These are phyloP conservation scores for Sinhomidia bicolor DNA, from an alignment of 2,888 invertebrate species.

Conservation along the genomic window DNA sequence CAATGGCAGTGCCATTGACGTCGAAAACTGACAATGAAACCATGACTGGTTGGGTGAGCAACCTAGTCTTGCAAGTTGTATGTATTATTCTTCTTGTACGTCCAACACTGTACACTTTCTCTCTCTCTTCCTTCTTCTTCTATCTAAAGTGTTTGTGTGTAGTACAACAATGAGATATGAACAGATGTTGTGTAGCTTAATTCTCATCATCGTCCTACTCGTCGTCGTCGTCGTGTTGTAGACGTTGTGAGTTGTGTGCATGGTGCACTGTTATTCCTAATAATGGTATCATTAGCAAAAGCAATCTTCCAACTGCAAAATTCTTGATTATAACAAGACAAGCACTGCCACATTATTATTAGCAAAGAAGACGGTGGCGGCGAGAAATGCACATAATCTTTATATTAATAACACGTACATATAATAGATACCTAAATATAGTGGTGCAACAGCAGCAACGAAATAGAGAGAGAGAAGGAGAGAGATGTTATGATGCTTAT, in stretches of 20 bases:
- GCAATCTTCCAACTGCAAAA: conserved; percentile 56
- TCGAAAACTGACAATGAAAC: conserved; percentile 53
- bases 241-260: conserved; percentile 29
- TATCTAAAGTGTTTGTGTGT: background rate
- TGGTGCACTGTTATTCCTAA: conserved; percentile 24
- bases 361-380: conserved; percentile 20
- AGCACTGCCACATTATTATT: conserved; percentile 26
- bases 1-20: conserved; percentile 15
- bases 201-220: conserved; percentile 63
- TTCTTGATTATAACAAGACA: conserved; percentile 67
- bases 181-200: conserved; percentile 67
- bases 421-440: background rate
- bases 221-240: too few species aligned
- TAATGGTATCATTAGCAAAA: conserved; percentile 45
- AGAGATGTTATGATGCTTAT: conserved; percentile 13
- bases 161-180: conserved; percentile 25
- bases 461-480: background rate
- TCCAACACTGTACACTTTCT: conserved; percentile 16
- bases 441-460: background rate
- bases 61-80: background rate
- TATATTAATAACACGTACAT: background rate
- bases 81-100: background rate
- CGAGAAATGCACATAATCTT: conserved; percentile 11
- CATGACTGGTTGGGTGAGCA: background rate
- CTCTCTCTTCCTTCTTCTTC: background rate